Percentiles rank a stretch among this genome's conserved stretches.
Evolutionary conservation across 2,113 vertebrate species (phyloP).

Genomic region (Menidia beryllina): DNA sequence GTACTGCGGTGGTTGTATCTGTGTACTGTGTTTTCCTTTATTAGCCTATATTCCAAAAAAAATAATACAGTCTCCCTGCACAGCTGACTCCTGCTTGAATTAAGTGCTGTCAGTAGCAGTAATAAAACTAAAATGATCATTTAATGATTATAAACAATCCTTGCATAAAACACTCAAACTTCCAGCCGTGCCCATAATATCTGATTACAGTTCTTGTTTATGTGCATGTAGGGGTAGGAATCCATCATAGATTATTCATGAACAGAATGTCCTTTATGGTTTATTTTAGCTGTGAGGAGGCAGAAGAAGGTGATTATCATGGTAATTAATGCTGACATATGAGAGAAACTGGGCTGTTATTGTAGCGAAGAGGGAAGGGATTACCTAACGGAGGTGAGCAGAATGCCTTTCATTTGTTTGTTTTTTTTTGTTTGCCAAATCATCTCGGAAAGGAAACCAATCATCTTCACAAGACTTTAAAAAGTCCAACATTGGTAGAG

Average conservation of each 20-base stretch:
- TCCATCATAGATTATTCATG: slow-evolving; percentile 52
- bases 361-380: slow-evolving; percentile 47
- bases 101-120: slow-evolving; percentile 1
- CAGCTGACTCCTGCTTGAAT: background rate
- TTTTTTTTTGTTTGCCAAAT: too few species aligned
- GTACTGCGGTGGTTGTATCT: background rate
- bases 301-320: slow-evolving; percentile 70
- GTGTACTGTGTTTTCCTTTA: background rate
- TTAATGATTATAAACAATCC: slow-evolving; percentile 20
- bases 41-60: background rate
- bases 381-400: slow-evolving; percentile 71
- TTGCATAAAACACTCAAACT: slow-evolving; percentile 20
- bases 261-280: slow-evolving; percentile 44
- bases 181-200: slow-evolving; percentile 11
- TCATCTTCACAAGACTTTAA: slow-evolving; percentile 56
- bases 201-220: slow-evolving; percentile 52
- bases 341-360: slow-evolving; percentile 64
- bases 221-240: slow-evolving; percentile 29
- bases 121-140: slow-evolving; percentile 26
- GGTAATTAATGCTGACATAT: slow-evolving; percentile 71
- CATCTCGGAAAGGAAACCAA: slow-evolving; percentile 53
- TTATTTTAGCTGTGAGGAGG: slow-evolving; percentile 56
- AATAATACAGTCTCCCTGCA: background rate
- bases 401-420: slow-evolving; percentile 65
- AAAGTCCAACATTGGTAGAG: slow-evolving; percentile 55